Percentiles rank a stretch among this genome's conserved stretches.
Conservation (phyloP, 2,888 invertebrate species). For the Caenorhabditis panamensis region DNA sequence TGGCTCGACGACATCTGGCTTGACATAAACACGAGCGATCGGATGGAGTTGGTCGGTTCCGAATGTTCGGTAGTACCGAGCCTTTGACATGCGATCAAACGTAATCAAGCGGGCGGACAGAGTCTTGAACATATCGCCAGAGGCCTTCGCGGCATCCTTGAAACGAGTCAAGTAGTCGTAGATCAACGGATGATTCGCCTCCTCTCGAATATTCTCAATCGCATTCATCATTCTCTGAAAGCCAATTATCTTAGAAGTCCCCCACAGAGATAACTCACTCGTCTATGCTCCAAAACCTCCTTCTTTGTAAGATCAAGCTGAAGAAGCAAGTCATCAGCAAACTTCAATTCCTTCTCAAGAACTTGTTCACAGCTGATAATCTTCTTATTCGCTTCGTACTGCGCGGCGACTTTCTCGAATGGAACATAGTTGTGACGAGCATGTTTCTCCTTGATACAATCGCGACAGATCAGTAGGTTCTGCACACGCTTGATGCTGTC, state of each 20-base stretch:
- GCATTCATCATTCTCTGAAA: slow-evolving; percentile 47
- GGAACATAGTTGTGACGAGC: slow-evolving; percentile 33
- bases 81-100: slow-evolving; percentile 28
- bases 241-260: not conserved
- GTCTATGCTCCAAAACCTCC: slow-evolving; percentile 31
- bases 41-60: slow-evolving; percentile 34
- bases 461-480: slow-evolving; percentile 14
- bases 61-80: slow-evolving; percentile 41
- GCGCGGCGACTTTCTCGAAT: slow-evolving; percentile 25
- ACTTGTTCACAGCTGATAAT: slow-evolving; percentile 3
- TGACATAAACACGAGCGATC: not conserved
- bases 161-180: slow-evolving; percentile 37
- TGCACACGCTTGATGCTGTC: slow-evolving; percentile 39
- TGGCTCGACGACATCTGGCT: not conserved
- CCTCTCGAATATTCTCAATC: slow-evolving; percentile 28
- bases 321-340: slow-evolving; percentile 19
- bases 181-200: slow-evolving; percentile 36
- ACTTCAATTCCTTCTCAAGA: slow-evolving; percentile 11
- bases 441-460: slow-evolving; percentile 29
- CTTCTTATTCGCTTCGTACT: slow-evolving; percentile 30
- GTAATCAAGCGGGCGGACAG: not conserved
- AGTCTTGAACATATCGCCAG: slow-evolving; percentile 12
- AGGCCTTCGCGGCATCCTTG: not conserved
- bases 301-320: not conserved
- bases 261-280: not conserved